phyloP scores from a whole-genome alignment of 1,140 invertebrate genomes.

The Drosophila sechellia region DNA sequence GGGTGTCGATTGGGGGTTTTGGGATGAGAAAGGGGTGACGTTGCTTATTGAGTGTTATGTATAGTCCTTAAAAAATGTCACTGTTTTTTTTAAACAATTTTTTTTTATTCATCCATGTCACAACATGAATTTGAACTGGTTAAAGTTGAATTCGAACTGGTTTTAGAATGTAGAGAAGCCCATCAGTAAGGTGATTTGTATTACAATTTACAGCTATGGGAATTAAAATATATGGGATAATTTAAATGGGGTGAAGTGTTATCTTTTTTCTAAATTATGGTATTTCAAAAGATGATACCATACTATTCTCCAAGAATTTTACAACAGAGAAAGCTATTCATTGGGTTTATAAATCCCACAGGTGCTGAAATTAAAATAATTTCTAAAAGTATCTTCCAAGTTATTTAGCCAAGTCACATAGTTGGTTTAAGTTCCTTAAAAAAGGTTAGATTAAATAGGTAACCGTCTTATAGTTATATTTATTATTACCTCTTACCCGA shows the following conservation, averaged over 20 bases:
- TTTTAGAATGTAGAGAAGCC: constrained; percentile 15
- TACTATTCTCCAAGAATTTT: no score
- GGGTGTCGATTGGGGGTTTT: constrained; percentile 37
- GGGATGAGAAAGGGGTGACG: constrained; percentile 3
- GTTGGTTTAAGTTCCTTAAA: no score
- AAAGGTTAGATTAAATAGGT: background rate
- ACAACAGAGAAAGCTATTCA: no score
- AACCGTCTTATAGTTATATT: background rate
- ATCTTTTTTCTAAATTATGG: no score
- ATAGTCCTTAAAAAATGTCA: constrained; percentile 27
- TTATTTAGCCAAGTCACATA: background rate
- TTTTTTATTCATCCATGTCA: constrained; percentile 53
- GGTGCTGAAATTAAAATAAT: no score
- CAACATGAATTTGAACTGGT: constrained; percentile 66
- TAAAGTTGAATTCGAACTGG: constrained; percentile 33
- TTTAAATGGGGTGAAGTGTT: no score
- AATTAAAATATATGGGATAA: constrained; percentile 1
- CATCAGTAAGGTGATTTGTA: constrained; percentile 8
- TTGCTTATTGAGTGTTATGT: constrained; percentile 40
- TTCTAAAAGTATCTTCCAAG: no score
- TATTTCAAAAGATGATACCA: no score
- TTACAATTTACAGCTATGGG: constrained; percentile 33
- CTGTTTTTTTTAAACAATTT: constrained; percentile 28
- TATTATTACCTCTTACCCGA: background rate
- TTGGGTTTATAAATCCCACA: no score